Evolutionary conservation across 1,140 invertebrate species (phyloP).

Genomic region (Parasteatoda tepidariorum): DNA sequence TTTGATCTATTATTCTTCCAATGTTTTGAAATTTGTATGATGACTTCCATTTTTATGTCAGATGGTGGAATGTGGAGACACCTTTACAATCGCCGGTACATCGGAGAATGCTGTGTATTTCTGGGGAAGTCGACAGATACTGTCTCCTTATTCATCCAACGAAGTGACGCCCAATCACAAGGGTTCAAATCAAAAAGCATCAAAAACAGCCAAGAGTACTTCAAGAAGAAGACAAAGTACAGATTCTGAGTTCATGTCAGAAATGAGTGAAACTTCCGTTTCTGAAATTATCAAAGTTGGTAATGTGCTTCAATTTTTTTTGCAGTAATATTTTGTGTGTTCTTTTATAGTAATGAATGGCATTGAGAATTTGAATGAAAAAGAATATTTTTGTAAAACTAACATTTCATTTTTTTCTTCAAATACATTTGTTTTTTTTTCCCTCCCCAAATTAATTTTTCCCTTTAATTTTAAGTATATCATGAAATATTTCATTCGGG

Average conservation of each 20-base stretch:
- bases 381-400: too few species aligned
- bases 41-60: conserved; percentile 60
- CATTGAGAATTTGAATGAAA: too few species aligned
- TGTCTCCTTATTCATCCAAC: conserved; percentile 22
- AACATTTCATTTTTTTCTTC: too few species aligned
- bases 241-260: conserved; percentile 47
- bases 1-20: too few species aligned
- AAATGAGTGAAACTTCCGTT: conserved; percentile 29
- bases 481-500: too few species aligned
- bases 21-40: too few species aligned
- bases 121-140: conserved; percentile 74
- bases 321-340: too few species aligned
- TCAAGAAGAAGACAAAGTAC: not conserved
- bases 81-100: conserved; percentile 76
- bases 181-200: not conserved
- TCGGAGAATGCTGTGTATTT: conserved; percentile 77
- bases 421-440: too few species aligned
- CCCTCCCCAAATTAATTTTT: too few species aligned
- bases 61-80: conserved; percentile 76
- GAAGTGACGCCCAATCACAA: not conserved
- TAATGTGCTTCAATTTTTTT: conserved; percentile 1
- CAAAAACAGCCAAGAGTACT: conserved; percentile 8
- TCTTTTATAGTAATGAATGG: too few species aligned
- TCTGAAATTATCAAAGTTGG: conserved; percentile 59
- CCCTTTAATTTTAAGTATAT: too few species aligned